Base-by-base conservation (phyloP, 2,888 invertebrate species). In the Apantesis nais region DNA sequence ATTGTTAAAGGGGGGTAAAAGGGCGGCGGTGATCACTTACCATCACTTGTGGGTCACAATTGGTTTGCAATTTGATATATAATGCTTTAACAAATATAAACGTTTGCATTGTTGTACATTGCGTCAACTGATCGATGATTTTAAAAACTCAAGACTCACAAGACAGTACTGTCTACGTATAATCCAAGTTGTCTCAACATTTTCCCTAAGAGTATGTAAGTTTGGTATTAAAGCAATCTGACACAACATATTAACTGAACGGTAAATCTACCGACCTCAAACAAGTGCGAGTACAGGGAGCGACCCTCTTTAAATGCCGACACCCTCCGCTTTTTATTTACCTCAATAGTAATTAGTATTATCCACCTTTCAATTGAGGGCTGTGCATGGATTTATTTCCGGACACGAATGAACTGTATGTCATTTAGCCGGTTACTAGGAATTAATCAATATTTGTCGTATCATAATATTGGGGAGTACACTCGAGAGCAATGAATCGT, bases 261-360 rank as follows among this genome's bases (percentile, higher is more conserved):
- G 12, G 48, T 41, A n/a, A 29, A 48, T 37, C 48, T 34, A 31
- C 22, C 25, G 60, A 29, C 31, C 41, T 1, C 14, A 41, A 12
- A 41, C 31, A 16, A 34, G n/a, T 22, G 8, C 41, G 62, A 39
- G 1, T 16, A 29, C 8, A 29, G 22, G 44, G 65, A 22, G 14
- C 34, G 55, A 37, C 58, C 58, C 58, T 37, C 58, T 19, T 58
- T 44, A 29, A 66, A 62, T 34, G 37, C 48, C 52, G 62, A 67
- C 37, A 62, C 8, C 48, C 31, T 41, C 41, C 12, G 29, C 25
- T n/a, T 48, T 67, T 62, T 67, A 37, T 67, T 62, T 52, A 19
- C 25, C 61, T 48, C 52, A 67, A 67, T n/a, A n/a, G n/a, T 67
- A 62, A 67, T 67, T 29, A 62, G 29, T 48, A 37, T 25, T 39